phyloP scores from a whole-genome alignment of 2,888 invertebrate genomes.

The Drosophila nr. fundita region DNA sequence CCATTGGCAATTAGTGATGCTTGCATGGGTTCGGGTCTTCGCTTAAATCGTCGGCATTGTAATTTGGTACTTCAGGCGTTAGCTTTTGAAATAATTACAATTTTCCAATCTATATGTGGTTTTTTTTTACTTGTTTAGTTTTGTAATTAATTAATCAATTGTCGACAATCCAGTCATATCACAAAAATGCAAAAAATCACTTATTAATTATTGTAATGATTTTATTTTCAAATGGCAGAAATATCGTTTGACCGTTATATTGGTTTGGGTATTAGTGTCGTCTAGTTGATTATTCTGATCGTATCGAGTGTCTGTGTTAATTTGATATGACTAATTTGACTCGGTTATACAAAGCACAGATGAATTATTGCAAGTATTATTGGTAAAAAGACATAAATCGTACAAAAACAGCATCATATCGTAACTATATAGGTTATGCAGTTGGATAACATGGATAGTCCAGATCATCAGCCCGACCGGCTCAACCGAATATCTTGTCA shows the following conservation, averaged over 20 bases:
- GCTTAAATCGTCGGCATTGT: not conserved
- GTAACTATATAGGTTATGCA: constrained; percentile 34
- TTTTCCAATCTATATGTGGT: not conserved
- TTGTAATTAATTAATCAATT: not conserved
- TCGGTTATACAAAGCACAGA: constrained; percentile 77
- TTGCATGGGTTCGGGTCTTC: constrained; percentile 44
- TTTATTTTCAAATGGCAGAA: constrained; percentile 67
- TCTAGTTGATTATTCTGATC: constrained; percentile 64
- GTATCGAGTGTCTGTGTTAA: constrained; percentile 60
- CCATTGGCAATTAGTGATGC: constrained; percentile 16
- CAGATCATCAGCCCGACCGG: not conserved
- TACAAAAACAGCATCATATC: constrained; percentile 61
- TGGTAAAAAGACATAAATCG: constrained; percentile 48
- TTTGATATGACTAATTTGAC: constrained; percentile 75
- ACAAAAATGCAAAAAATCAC: not conserved
- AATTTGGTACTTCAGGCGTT: not conserved
- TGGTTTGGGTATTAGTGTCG: constrained; percentile 71
- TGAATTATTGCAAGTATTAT: constrained; percentile 53
- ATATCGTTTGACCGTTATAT: constrained; percentile 65
- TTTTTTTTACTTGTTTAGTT: not conserved
- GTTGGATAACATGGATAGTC: constrained; percentile 20
- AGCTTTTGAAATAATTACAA: not conserved
- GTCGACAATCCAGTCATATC: not conserved
- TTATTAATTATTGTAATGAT: constrained; percentile 31
- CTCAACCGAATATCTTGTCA: constrained; percentile 96